Evolutionary conservation across 2,797 vertebrate species (phyloP).

Genomic region (Gorsachius magnificus): DNA sequence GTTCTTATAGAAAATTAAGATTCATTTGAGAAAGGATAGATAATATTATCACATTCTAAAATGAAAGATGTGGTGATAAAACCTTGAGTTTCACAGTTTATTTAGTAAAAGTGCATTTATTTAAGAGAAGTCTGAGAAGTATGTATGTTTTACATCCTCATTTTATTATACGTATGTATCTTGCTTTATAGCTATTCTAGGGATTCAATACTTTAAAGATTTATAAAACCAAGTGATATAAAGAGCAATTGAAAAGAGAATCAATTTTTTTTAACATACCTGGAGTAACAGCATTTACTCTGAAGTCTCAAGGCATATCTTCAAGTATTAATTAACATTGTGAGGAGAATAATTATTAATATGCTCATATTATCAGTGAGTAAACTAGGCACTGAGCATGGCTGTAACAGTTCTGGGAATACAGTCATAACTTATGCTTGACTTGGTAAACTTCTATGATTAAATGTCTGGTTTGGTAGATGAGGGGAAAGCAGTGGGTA

Average conservation of each 20-base stretch:
- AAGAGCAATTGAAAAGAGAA: neutral
- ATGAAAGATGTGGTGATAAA: neutral
- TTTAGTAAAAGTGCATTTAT: slow-evolving; percentile 13
- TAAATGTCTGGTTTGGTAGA: neutral
- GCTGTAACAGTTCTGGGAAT: neutral
- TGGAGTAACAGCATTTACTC: neutral
- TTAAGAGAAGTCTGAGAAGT: neutral
- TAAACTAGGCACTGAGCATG: neutral
- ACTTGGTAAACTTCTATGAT: neutral
- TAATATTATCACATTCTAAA: slow-evolving; percentile 22
- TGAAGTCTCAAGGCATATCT: neutral
- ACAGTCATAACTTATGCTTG: neutral
- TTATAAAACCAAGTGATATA: neutral
- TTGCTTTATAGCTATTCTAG: neutral
- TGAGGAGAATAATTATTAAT: neutral
- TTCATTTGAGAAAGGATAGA: slow-evolving; percentile 3
- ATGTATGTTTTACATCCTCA: neutral
- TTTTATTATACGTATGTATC: neutral
- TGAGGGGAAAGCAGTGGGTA: neutral
- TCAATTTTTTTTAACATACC: neutral
- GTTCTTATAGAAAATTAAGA: slow-evolving; percentile 16
- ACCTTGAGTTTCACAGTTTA: neutral
- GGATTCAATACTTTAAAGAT: neutral
- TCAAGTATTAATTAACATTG: neutral
- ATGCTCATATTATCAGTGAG: neutral